These are phyloP conservation scores for Podarcis raffonei DNA, from an alignment of 2,113 vertebrate species.

Conservation along the genomic window DNA sequence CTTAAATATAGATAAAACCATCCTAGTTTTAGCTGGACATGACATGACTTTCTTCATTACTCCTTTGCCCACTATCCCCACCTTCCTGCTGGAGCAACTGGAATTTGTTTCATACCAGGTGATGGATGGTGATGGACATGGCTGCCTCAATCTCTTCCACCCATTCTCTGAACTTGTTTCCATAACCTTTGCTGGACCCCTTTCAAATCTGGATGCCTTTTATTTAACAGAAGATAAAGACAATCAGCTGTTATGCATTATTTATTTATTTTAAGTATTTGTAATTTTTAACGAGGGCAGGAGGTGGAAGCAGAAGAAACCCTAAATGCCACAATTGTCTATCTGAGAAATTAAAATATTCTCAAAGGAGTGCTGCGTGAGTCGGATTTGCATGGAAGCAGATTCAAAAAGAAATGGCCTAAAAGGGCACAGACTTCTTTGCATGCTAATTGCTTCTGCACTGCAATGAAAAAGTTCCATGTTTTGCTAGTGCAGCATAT, in stretches of 20 bases:
- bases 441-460: conserved; percentile 57
- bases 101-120: neutral
- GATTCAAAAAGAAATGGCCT: conserved; percentile 58
- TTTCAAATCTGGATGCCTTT: neutral
- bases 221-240: conserved; percentile 1
- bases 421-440: conserved; percentile 46
- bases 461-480: conserved; percentile 17
- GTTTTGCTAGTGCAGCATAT: conserved; percentile 39
- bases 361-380: conserved; percentile 52
- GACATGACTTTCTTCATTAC: neutral
- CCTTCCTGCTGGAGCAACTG: neutral
- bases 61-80: neutral
- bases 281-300: neutral
- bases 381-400: conserved; percentile 34
- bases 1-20: neutral
- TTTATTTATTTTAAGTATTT: too few relatives aligned
- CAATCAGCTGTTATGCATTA: conserved; percentile 6
- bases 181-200: neutral
- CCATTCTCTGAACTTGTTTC: neutral
- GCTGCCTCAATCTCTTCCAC: neutral
- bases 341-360: conserved; percentile 21
- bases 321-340: conserved; percentile 11
- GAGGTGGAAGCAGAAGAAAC: conserved; percentile 33
- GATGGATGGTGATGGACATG: neutral
- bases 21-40: neutral